These are phyloP conservation scores for Monochamus alternatus DNA, from an alignment of 2,888 invertebrate species.

Conservation along the genomic window DNA sequence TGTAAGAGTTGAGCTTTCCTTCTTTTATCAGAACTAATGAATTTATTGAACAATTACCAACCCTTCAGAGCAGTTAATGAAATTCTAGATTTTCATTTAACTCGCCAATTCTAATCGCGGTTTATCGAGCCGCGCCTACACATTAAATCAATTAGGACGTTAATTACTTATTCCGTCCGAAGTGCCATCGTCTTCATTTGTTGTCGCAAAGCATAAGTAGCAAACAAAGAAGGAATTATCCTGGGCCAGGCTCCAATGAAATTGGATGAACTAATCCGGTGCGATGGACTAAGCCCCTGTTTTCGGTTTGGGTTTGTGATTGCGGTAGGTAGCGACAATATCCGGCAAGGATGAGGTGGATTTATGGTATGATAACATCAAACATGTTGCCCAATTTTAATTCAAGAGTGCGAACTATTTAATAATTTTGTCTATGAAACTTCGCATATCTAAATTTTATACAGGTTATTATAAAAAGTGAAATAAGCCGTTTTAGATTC, in stretches of 20 bases:
- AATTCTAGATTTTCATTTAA: not conserved
- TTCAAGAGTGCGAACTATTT: too few species aligned
- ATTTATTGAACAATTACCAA: not conserved
- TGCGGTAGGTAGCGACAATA: too few species aligned
- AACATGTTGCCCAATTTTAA: too few species aligned
- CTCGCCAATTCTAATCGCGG: not conserved
- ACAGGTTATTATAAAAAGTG: too few species aligned
- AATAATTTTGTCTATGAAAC: too few species aligned
- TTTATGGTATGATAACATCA: too few species aligned
- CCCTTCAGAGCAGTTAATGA: not conserved
- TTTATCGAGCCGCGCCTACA: not conserved
- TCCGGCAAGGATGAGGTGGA: too few species aligned
- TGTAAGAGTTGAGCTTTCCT: not conserved
- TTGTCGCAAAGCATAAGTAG: not conserved
- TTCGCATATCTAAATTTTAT: too few species aligned
- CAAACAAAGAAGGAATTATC: not conserved
- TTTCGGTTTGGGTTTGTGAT: too few species aligned
- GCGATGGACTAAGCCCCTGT: too few species aligned
- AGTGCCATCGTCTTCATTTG: not conserved
- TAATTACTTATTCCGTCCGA: not conserved
- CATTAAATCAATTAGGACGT: not conserved
- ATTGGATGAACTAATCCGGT: too few species aligned
- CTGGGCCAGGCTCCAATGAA: not conserved
- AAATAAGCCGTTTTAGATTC: too few species aligned
- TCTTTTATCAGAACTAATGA: not conserved